Percentiles rank a stretch among this genome's conserved stretches.
These are phyloP conservation scores for Harpagoxenus sublaevis DNA, from an alignment of 2,888 invertebrate genomes.

Conservation along the genomic window DNA sequence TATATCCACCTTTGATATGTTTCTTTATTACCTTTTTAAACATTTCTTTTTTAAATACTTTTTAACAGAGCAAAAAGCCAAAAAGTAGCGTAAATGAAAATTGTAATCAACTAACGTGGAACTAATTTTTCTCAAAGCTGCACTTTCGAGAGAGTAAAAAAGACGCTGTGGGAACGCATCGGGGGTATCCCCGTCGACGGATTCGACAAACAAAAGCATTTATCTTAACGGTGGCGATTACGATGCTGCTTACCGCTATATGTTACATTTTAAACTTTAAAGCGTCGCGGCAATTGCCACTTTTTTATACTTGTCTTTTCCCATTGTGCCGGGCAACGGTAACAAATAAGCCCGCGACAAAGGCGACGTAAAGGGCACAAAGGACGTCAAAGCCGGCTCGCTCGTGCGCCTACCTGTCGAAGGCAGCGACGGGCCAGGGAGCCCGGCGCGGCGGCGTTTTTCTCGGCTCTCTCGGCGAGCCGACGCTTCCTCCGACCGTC, in stretches of 20 bases:
- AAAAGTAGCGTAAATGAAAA: not conserved
- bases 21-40: not conserved
- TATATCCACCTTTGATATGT: slow-evolving; percentile 4
- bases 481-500: slow-evolving; percentile 50
- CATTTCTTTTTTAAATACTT: too few relatives aligned
- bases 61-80: not conserved
- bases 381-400: slow-evolving; percentile 30
- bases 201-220: slow-evolving; percentile 26
- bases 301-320: slow-evolving; percentile 19
- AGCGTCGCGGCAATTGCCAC: slow-evolving; percentile 1
- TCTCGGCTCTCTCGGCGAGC: slow-evolving; percentile 42
- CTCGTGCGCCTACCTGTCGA: slow-evolving; percentile 48
- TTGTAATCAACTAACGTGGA: not conserved
- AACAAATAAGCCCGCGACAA: slow-evolving; percentile 30
- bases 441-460: slow-evolving; percentile 32
- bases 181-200: too few relatives aligned
- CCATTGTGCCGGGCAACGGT: slow-evolving; percentile 32
- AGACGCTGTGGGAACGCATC: not conserved
- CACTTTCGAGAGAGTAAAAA: not conserved
- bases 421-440: slow-evolving; percentile 21
- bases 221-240: slow-evolving; percentile 34
- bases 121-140: not conserved
- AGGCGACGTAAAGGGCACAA: slow-evolving; percentile 42
- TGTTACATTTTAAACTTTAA: slow-evolving; percentile 25
- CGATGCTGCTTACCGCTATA: slow-evolving; percentile 17